Conservation (phyloP, 2,797 vertebrate species). For the Labroides dimidiatus region DNA sequence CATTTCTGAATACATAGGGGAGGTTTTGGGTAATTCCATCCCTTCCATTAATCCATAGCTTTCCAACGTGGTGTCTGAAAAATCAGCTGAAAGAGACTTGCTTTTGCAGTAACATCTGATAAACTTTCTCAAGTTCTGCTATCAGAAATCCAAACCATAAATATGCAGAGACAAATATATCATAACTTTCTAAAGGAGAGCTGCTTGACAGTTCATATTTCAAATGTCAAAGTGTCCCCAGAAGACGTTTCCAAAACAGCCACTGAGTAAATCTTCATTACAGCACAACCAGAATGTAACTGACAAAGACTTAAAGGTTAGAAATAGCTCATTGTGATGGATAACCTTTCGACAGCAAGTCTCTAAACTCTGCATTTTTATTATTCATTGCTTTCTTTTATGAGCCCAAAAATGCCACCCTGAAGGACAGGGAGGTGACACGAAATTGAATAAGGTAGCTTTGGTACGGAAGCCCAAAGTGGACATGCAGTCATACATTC, state of each 20-base stretch:
- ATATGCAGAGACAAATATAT: too few relatives aligned
- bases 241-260: background rate
- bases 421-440: background rate
- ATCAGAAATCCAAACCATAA: too few relatives aligned
- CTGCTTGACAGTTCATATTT: background rate
- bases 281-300: background rate
- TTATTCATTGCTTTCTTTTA: background rate
- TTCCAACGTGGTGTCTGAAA: background rate
- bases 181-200: background rate
- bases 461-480: too few relatives aligned
- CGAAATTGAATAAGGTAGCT: background rate
- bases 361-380: background rate
- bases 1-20: background rate
- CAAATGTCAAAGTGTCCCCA: background rate
- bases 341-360: background rate
- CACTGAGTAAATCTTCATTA: background rate
- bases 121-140: background rate
- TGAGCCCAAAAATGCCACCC: background rate
- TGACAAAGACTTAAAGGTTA: background rate
- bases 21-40: background rate
- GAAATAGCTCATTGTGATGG: conserved; percentile 1
- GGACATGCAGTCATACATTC: too few relatives aligned
- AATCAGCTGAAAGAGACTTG: background rate
- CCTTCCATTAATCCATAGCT: background rate
- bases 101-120: too few relatives aligned